Base-by-base conservation (phyloP, 2,888 invertebrate genomes). In the Diarsia dahlii region DNA sequence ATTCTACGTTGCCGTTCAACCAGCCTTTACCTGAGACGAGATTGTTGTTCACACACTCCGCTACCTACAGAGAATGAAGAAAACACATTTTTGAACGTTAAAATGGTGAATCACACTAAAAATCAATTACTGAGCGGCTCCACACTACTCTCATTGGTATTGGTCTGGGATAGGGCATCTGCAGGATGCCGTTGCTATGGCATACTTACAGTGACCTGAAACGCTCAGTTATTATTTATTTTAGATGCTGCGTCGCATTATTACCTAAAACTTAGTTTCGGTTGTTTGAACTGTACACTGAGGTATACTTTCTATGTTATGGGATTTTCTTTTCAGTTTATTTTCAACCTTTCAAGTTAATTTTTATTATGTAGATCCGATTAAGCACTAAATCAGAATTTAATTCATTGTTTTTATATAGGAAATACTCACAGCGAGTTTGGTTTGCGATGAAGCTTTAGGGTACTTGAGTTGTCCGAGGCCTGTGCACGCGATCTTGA, bases 1-100 rank as follows among this genome's bases (percentile, higher is more conserved):
- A 97, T 0, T 87, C 89, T 10, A 92, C 87, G 46, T 93, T 91
- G 0, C 93, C 93, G n/a, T 88, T 92, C 52, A 95, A 82, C 95
- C 95, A 96, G 2, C 93, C 93, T 12, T 89, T 58, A 4, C 95
- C 95, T 6, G 94, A 91, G 2, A 96, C 89, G 12, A 91, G 79
- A 15, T 86, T 86, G 63, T 91, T 88, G 78, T 85, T 94, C 1
- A 92, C 93, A 78, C 96, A 96, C 9, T 91, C 91, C 0, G 93
- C 95, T 1, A 89, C 93, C 95, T 95, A 78, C n/a, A 84, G 78
- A 23, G 0, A 10, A 18, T 46, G 12, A 28, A 28, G 34, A 5
- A 62, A 62, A 20, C 20, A 39, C 62, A 39, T 34, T 20, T 20
- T 23, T 28, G 13, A 56, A 23, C 13, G 0, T 13, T 23, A 5